Percentiles rank a stretch among this genome's conserved stretches.
These are phyloP conservation scores for Anoplophora glabripennis DNA, from an alignment of 1,140 invertebrate genomes.

Conservation along the genomic window DNA sequence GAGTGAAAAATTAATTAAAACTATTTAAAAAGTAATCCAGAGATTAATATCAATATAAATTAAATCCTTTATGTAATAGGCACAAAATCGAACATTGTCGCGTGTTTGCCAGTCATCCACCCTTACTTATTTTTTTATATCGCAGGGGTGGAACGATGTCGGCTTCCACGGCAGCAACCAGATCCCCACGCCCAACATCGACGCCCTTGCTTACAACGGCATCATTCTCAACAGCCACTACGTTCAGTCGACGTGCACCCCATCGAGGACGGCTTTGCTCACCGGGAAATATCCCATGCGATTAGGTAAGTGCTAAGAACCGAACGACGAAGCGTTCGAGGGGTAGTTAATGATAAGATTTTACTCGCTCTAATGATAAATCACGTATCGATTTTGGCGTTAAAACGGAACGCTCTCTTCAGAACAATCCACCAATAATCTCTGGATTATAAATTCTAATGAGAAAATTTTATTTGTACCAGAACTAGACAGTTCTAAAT, in stretches of 20 bases:
- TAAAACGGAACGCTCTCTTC: background rate
- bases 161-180: slow-evolving; percentile 70
- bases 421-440: too few species aligned
- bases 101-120: too few species aligned
- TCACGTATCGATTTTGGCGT: background rate
- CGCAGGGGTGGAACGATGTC: slow-evolving; percentile 75
- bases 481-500: too few species aligned
- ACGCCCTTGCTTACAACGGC: slow-evolving; percentile 63
- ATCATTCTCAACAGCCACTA: slow-evolving; percentile 67
- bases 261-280: slow-evolving; percentile 63
- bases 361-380: background rate
- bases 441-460: too few species aligned
- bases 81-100: background rate
- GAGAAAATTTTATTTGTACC: too few species aligned
- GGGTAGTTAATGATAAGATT: background rate
- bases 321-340: background rate
- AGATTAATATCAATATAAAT: too few species aligned
- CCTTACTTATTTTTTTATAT: slow-evolving; percentile 17
- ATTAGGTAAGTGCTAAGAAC: slow-evolving; percentile 52
- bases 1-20: too few species aligned
- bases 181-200: slow-evolving; percentile 68
- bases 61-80: too few species aligned
- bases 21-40: too few species aligned
- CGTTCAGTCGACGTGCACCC: slow-evolving; percentile 61
- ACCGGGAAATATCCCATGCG: slow-evolving; percentile 69